Evolutionary conservation across 2,888 invertebrate species (phyloP).

Genomic region (Eubasilissa splendida): DNA sequence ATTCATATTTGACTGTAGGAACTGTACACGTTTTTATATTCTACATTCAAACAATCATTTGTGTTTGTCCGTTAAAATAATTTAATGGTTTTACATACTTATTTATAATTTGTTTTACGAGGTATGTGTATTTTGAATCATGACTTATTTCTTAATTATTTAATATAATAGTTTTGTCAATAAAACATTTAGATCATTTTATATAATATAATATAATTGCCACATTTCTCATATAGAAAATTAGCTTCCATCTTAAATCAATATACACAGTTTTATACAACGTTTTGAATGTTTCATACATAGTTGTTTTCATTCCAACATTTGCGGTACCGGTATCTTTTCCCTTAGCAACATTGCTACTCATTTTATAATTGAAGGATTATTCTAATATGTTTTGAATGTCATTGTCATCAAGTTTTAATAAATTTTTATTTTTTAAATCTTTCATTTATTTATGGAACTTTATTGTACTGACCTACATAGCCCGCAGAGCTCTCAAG

Average conservation of each 20-base stretch:
- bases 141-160: constrained; percentile 7
- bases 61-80: not conserved
- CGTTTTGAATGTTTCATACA: too few relatives aligned
- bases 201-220: not conserved
- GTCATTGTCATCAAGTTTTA: constrained; percentile 16
- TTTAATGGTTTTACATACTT: constrained; percentile 8
- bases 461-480: not conserved
- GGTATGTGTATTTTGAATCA: constrained; percentile 6
- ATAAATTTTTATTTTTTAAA: not conserved
- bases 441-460: not conserved
- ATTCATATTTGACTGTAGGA: not conserved
- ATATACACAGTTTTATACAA: not conserved
- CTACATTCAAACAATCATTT: not conserved
- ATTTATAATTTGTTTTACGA: not conserved
- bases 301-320: too few relatives aligned
- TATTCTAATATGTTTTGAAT: constrained; percentile 4
- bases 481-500: too few relatives aligned
- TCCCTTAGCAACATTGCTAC: too few relatives aligned
- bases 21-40: not conserved
- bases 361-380: too few relatives aligned
- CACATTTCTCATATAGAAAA: not conserved
- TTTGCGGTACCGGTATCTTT: too few relatives aligned
- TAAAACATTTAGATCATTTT: not conserved
- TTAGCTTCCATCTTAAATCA: not conserved
- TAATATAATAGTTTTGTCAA: constrained; percentile 11